A percentile compares a stretch with the other conserved stretches of the same genome.
Conservation (phyloP, 2,113 vertebrate genomes). For the Microcebus murinus region DNA sequence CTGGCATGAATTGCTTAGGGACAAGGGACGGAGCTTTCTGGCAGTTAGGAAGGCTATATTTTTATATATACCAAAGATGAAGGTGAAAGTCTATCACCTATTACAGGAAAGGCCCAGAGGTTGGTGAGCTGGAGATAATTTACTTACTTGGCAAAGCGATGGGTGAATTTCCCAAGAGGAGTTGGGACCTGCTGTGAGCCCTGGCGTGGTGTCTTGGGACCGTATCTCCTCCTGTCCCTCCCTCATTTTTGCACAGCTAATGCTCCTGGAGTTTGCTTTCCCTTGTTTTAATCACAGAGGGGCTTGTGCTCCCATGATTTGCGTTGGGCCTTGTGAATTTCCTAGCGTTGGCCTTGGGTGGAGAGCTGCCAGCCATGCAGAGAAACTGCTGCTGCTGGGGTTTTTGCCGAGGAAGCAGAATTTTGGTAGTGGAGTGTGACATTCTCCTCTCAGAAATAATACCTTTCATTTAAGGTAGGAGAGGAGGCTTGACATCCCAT, state of each 20-base stretch:
- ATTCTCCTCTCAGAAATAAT: conserved; percentile 80
- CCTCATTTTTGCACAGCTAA: neutral
- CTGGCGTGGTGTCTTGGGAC: neutral
- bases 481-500: conserved; percentile 77
- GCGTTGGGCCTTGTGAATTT: conserved; percentile 58
- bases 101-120: conserved; percentile 55
- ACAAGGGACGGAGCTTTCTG: conserved; percentile 48
- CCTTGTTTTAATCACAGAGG: conserved; percentile 56
- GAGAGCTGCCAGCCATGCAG: conserved; percentile 65
- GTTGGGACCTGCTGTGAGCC: neutral
- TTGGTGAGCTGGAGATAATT: conserved; percentile 57
- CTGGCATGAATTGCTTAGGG: conserved; percentile 49
- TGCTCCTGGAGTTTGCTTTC: neutral
- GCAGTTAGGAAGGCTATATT: conserved; percentile 66
- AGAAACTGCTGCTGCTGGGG: conserved; percentile 52
- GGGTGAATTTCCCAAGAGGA: conserved; percentile 40
- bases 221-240: neutral
- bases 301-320: conserved; percentile 51
- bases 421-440: conserved; percentile 78
- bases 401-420: conserved; percentile 80
- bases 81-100: conserved; percentile 48
- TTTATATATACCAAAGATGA: conserved; percentile 62
- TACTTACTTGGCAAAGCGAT: conserved; percentile 50
- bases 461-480: conserved; percentile 81
- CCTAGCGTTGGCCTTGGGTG: conserved; percentile 63